Evolutionary conservation across 2,113 vertebrate genomes (phyloP), one percentile per base, ranked within the genome.

Genomic region (Gadus chalcogrammus): DNA sequence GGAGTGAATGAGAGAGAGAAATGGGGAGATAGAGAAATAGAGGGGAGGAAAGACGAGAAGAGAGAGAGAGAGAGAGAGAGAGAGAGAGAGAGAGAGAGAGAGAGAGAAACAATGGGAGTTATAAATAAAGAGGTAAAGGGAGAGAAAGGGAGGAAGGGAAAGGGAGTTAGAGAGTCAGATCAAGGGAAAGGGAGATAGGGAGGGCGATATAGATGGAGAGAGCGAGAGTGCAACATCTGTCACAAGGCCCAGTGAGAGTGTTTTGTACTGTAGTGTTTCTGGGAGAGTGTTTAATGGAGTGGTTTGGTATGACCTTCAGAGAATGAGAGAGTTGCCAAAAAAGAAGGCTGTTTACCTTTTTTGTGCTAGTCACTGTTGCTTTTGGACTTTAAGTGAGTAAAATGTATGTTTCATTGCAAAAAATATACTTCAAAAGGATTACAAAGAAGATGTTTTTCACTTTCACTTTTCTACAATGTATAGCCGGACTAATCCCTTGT

Each of bases 211-310:
- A 16, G 35, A 28, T 9, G 12, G 9, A 31, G 68, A 69, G 3
- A 38, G 62, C 67, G 71, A 59, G 20, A 71, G 71, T 71, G 73
- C 69, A 82, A 75, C 79, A 83, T 84, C 83, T 78, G 77, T 64
- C 65, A 68, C 68, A 9, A 60, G 42, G 42, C 68, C n/a, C 42
- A 12, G 42, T 12, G 42, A 48, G 42, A 48, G 5, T 76, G 69
- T 68, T 68, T 71, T 1, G 31, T 7, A 65, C 52, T 55, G 7
- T 16, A 2, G 0, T 1, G 3, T 56, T 65, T 62, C 20, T 38
- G 22, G 64, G 22, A 67, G 22, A 27, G 68, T 16, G 42, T 55
- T 22, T 15, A 62, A 42, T 42, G 38, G 59, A 48, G 66, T 9
- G 42, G 42, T 48, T 48, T 48, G 9, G 42, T 48, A 3, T 69